Percentiles rank a stretch among this genome's conserved stretches.
Conservation (phyloP, 2,797 vertebrate species). For the Eutrigla gurnardus region DNA sequence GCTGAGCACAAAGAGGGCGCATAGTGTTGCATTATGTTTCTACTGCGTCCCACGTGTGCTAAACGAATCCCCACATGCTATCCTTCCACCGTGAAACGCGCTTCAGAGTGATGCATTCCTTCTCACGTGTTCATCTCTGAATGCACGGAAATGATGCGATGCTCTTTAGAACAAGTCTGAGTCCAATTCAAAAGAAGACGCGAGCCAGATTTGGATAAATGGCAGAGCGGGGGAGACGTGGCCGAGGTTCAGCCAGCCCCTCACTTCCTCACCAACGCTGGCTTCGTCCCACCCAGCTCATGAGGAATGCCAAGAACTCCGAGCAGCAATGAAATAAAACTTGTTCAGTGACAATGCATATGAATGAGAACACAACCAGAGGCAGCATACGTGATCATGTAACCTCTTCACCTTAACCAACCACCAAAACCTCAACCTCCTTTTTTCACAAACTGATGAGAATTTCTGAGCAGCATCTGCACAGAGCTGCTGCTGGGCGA, state of each 20-base stretch:
- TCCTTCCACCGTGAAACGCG: neutral
- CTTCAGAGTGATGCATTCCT: neutral
- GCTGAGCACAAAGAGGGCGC: slow-evolving; percentile 11
- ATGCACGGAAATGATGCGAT: neutral
- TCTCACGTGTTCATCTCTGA: neutral
- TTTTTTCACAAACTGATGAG: neutral
- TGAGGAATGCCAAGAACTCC: slow-evolving; percentile 59
- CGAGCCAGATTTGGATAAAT: neutral
- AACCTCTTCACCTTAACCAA: neutral
- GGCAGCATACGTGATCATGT: neutral
- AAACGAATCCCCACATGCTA: slow-evolving; percentile 21
- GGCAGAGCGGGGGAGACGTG: neutral
- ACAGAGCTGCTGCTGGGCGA: slow-evolving; percentile 1
- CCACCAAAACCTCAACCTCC: slow-evolving; percentile 4
- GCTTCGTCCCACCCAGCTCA: slow-evolving; percentile 25
- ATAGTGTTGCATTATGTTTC: slow-evolving; percentile 22
- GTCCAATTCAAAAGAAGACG: neutral
- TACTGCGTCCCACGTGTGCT: neutral
- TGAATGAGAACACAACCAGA: slow-evolving; percentile 30
- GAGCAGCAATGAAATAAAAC: slow-evolving; percentile 43
- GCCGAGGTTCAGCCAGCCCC: slow-evolving; percentile 13
- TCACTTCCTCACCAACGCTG: slow-evolving; percentile 14
- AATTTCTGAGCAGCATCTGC: slow-evolving; percentile 10
- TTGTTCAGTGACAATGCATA: slow-evolving; percentile 43
- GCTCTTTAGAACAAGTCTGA: neutral